These are phyloP conservation scores for Clinocottus analis DNA, from an alignment of 2,113 vertebrate species.

Conservation along the genomic window DNA sequence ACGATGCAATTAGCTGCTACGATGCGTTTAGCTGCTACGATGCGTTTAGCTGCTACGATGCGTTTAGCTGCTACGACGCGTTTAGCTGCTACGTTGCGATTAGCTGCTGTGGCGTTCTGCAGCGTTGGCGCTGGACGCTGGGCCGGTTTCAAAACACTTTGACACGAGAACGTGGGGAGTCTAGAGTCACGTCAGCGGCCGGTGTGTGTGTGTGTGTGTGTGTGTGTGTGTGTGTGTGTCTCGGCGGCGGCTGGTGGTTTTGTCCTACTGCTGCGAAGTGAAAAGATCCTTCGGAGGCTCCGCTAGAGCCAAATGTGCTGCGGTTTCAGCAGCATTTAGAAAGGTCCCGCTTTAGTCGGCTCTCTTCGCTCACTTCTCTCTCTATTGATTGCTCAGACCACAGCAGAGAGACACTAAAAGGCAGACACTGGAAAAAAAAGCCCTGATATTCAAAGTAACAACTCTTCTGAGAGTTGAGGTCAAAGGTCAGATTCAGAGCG, in stretches of 20 bases:
- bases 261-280: background rate
- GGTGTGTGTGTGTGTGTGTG: background rate
- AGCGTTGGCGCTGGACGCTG: too few relatives aligned
- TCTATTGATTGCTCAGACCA: constrained; percentile 26
- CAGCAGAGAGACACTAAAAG: constrained; percentile 9
- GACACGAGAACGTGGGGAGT: background rate
- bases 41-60: too few relatives aligned
- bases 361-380: background rate
- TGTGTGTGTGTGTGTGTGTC: background rate
- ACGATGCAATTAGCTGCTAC: too few relatives aligned
- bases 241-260: background rate
- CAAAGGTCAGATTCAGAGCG: constrained; percentile 27
- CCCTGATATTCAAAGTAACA: constrained; percentile 21
- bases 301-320: background rate
- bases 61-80: too few relatives aligned
- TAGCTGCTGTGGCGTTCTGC: too few relatives aligned
- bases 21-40: too few relatives aligned
- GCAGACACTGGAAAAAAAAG: constrained; percentile 9
- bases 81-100: too few relatives aligned
- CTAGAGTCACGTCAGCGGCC: background rate
- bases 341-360: constrained; percentile 17
- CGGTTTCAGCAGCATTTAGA: constrained; percentile 17
- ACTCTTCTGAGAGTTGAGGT: constrained; percentile 22
- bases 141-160: background rate
- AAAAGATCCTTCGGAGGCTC: constrained; percentile 8